Evolutionary conservation across 2,888 invertebrate species (phyloP), one percentile per base, ranked within the genome.

Genomic region (Dione vanillae): DNA sequence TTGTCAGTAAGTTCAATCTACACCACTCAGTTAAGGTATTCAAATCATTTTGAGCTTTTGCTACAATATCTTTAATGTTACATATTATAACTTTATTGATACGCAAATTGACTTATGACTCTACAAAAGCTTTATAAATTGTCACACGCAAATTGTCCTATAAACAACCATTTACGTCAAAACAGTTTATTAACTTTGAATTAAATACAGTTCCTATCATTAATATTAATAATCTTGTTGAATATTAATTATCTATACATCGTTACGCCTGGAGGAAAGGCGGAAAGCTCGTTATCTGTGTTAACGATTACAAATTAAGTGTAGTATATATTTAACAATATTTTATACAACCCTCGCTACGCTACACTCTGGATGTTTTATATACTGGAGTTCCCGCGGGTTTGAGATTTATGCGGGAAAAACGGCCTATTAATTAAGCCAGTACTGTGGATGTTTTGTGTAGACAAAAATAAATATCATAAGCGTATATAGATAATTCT

Each of bases 191-290:
- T 37, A 40, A 56, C 37, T 16, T 40, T 40, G 19, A 37, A 40
- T 56, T 40, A 19, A 56, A 56, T 16, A 56, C 56, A 6, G 16
- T 56, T 56, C 56, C 56, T 40, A 37, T 56, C 40, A 56, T 56
- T 43, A 59, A 27, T 43, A 27, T 59, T 59, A 43, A 59, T 59
- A 27, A 10, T 43, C 10, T 43, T 43, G 20, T 43, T 59, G 27
- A 43, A 59, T 27, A 59, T 59, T 27, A 59, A 59, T 43, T 59
- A 43, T 59, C 20, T 43, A n/a, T 43, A 43, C 43, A 27, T n/a
- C 20, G 41, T 59, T 27, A 27, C 14, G n/a, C 27, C 10, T 14
- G n/a, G 43, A 20, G 5, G 43, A 43, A 43, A 43, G 20, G 12
- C 20, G 11, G 41, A 40, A 35, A 35, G 35, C 14, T 35, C 9